Evolutionary conservation across 2,888 invertebrate genomes (phyloP).

Genomic region (Trichopoda pennipes): DNA sequence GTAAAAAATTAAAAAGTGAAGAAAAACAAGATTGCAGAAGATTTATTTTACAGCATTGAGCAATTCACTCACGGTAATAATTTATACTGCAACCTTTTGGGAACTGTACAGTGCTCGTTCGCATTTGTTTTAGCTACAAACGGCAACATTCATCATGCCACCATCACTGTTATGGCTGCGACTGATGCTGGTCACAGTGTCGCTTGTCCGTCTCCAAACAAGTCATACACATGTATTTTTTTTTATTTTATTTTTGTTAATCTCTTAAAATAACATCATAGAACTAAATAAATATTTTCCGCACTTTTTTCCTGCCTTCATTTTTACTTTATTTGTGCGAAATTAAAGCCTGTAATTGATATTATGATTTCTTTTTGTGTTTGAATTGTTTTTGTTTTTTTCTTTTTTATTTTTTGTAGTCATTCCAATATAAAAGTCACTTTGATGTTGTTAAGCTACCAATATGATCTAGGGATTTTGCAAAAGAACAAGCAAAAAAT

Average conservation of each 20-base stretch:
- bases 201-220: constrained; percentile 10
- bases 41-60: constrained; percentile 76
- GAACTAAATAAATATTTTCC: constrained; percentile 58
- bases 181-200: constrained; percentile 22
- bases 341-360: constrained; percentile 67
- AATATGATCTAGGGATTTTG: constrained; percentile 44
- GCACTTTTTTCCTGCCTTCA: constrained; percentile 30
- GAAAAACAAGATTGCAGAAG: constrained; percentile 75
- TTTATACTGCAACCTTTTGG: constrained; percentile 74
- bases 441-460: constrained; percentile 57
- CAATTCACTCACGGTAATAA: constrained; percentile 79
- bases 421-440: constrained; percentile 49
- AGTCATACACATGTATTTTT: constrained; percentile 17
- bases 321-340: constrained; percentile 39
- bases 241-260: too few relatives aligned
- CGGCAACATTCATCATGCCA: constrained; percentile 58
- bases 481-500: not conserved
- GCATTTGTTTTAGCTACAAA: constrained; percentile 35
- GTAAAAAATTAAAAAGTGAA: constrained; percentile 33
- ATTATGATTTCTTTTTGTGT: constrained; percentile 55
- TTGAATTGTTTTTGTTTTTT: constrained; percentile 19
- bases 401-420: constrained; percentile 62
- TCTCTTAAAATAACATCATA: constrained; percentile 61
- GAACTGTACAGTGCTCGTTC: constrained; percentile 30
- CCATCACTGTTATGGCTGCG: constrained; percentile 23